phyloP scores from a whole-genome alignment of 2,113 vertebrate species.

The Dascyllus trimaculatus region DNA sequence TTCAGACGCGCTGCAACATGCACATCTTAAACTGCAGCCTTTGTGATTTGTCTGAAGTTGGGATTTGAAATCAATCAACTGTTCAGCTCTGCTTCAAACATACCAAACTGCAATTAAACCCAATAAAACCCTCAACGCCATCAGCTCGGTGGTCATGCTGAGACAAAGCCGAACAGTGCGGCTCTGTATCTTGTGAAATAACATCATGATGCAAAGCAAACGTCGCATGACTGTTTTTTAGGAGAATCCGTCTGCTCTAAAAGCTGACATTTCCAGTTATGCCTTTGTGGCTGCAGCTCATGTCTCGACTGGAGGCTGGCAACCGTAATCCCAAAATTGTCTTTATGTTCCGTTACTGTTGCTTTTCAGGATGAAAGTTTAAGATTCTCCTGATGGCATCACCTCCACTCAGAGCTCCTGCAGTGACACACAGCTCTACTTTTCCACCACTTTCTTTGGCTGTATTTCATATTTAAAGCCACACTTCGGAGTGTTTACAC shows the following conservation, averaged over 20 bases:
- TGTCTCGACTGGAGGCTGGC: conserved; percentile 9
- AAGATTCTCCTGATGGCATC: not conserved
- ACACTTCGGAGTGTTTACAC: conserved; percentile 36
- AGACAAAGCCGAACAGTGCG: not conserved
- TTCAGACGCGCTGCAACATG: no score
- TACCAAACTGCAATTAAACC: no score
- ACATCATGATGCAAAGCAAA: not conserved
- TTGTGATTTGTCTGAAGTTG: no score
- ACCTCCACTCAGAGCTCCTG: no score
- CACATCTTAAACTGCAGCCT: no score
- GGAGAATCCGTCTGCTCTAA: not conserved
- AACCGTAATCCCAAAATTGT: not conserved
- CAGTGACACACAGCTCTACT: not conserved
- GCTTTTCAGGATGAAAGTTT: not conserved
- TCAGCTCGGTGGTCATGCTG: not conserved
- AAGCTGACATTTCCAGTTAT: no score
- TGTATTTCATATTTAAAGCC: conserved; percentile 28
- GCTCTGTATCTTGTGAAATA: not conserved
- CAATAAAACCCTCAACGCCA: no score
- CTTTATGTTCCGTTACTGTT: not conserved
- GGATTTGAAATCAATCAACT: no score
- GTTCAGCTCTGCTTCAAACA: no score
- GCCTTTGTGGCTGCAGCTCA: not conserved
- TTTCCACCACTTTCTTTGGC: conserved; percentile 12
- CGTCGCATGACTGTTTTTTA: not conserved